Conservation (phyloP, 2,113 vertebrate species). For the Syngnathoides biaculeatus region DNA sequence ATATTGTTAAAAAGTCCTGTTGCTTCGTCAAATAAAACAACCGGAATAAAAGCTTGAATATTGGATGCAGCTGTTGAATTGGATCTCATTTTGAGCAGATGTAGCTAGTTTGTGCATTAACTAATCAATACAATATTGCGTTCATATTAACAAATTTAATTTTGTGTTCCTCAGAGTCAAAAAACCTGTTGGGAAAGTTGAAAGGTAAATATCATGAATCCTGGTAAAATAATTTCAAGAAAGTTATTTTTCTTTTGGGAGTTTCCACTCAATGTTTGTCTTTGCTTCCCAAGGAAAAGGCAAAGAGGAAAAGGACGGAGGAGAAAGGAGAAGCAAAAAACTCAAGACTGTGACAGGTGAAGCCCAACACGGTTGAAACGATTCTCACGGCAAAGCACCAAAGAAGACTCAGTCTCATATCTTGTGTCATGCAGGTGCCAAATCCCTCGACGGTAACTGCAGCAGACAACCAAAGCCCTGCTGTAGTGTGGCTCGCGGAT, state of each 20-base stretch:
- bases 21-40: background rate
- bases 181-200: constrained; percentile 59
- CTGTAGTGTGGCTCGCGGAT: constrained; percentile 51
- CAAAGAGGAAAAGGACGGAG: constrained; percentile 68
- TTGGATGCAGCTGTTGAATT: background rate
- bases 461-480: constrained; percentile 37
- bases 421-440: constrained; percentile 65
- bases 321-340: constrained; percentile 71
- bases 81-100: background rate
- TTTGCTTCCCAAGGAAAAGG: constrained; percentile 51
- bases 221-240: background rate
- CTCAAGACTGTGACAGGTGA: constrained; percentile 74
- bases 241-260: background rate
- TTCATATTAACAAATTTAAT: constrained; percentile 16
- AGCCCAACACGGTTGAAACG: background rate
- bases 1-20: background rate
- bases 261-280: background rate
- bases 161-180: constrained; percentile 61
- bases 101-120: constrained; percentile 1
- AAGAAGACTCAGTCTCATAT: background rate
- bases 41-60: background rate
- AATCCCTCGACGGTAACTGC: constrained; percentile 75
- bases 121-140: constrained; percentile 6
- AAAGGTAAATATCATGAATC: constrained; percentile 59
- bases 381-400: background rate